These are phyloP conservation scores for Trissolcus basalis DNA, from an alignment of 1,140 invertebrate species.

Conservation along the genomic window DNA sequence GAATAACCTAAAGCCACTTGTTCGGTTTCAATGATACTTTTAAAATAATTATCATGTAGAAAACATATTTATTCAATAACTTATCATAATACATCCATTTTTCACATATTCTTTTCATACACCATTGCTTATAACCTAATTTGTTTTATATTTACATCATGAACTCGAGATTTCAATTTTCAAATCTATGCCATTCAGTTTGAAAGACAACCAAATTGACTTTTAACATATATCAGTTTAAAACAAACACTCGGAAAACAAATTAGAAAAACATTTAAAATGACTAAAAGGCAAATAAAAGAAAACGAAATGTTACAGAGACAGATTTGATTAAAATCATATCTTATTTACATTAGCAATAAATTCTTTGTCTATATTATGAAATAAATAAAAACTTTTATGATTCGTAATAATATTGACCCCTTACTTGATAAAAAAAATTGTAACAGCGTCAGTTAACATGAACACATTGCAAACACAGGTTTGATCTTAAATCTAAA, in stretches of 20 bases:
- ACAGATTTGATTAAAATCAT: background rate
- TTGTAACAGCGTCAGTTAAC: constrained; percentile 18
- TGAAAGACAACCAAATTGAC: background rate
- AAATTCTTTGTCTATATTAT: constrained; percentile 3
- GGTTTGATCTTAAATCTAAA: constrained; percentile 18
- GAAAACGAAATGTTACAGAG: no score
- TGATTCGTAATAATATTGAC: background rate
- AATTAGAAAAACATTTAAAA: background rate
- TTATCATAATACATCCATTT: constrained; percentile 68
- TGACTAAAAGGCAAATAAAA: no score
- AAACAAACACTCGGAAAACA: background rate
- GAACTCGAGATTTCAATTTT: constrained; percentile 5
- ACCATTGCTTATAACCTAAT: constrained; percentile 53
- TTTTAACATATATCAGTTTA: no score
- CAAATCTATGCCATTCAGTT: background rate
- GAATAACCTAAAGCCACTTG: background rate
- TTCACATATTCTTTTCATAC: constrained; percentile 60
- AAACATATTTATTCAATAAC: constrained; percentile 75
- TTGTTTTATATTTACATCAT: constrained; percentile 28
- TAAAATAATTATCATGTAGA: constrained; percentile 63
- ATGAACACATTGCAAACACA: constrained; percentile 22
- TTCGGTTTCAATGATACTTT: background rate
- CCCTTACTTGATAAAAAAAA: background rate
- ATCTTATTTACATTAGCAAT: background rate
- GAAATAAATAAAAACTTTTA: constrained; percentile 4